These are phyloP conservation scores for Archivesica marissinica DNA, from an alignment of 1,140 invertebrate genomes.

Conservation along the genomic window DNA sequence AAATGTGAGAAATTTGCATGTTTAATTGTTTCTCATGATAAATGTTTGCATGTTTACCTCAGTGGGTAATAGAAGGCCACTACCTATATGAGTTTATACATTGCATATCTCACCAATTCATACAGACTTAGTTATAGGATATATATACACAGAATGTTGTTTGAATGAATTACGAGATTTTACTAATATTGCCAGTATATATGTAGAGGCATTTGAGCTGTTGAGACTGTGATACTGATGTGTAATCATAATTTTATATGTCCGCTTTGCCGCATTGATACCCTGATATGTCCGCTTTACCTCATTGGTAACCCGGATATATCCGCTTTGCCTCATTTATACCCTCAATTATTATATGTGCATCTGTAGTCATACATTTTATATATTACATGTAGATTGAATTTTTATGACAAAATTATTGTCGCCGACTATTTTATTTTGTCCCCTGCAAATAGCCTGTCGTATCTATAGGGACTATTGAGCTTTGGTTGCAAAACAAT, in stretches of 20 bases:
- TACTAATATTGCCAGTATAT: slow-evolving; percentile 3
- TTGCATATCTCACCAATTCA: too few relatives aligned
- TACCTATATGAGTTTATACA: too few relatives aligned
- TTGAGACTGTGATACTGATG: slow-evolving; percentile 29
- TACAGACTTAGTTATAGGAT: too few relatives aligned
- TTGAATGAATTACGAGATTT: background rate
- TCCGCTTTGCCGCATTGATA: slow-evolving; percentile 12
- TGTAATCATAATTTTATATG: slow-evolving; percentile 37
- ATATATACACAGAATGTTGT: background rate
- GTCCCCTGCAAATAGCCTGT: background rate
- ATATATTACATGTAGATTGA: background rate
- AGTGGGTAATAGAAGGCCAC: too few relatives aligned
- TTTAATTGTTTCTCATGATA: background rate
- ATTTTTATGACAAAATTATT: background rate
- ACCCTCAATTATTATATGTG: background rate
- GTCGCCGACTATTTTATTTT: background rate
- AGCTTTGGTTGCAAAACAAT: too few relatives aligned
- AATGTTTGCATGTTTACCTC: too few relatives aligned
- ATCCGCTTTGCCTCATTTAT: background rate
- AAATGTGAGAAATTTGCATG: background rate
- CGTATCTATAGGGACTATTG: too few relatives aligned
- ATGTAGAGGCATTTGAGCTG: slow-evolving; percentile 3
- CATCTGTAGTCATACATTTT: background rate
- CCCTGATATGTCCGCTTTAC: background rate
- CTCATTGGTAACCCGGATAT: too few relatives aligned